Conservation (phyloP, 2,797 vertebrate species). For the Bryconaethiops microstoma region DNA sequence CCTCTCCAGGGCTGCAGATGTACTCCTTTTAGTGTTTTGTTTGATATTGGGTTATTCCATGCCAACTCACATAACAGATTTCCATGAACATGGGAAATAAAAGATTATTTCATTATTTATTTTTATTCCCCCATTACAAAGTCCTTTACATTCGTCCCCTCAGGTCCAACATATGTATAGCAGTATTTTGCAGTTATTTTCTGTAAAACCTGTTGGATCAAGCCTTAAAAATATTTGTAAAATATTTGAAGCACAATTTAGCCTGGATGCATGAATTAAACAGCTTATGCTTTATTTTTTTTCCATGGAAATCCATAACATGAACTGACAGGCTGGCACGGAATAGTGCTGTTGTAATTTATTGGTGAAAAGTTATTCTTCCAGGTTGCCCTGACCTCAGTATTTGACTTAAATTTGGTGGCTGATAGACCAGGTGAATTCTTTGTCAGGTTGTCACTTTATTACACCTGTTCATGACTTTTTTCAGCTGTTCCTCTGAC, state of each 20-base stretch:
- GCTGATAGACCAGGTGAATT: neutral
- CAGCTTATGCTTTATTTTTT: neutral
- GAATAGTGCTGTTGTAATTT: neutral
- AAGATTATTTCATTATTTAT: no score
- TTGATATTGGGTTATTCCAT: no score
- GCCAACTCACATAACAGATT: no score
- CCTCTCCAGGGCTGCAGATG: neutral
- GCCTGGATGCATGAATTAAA: no score
- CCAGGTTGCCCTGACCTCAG: neutral
- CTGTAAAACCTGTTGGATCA: no score
- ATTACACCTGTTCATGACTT: neutral
- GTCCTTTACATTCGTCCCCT: no score
- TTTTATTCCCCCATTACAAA: no score
- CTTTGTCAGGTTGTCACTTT: neutral
- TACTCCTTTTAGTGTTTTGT: neutral
- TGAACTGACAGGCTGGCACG: no score
- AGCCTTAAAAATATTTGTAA: no score
- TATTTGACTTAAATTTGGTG: neutral
- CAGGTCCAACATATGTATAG: no score
- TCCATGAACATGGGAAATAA: no score
- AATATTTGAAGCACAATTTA: neutral
- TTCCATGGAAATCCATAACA: neutral
- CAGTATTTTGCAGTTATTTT: no score
- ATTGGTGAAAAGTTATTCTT: neutral
- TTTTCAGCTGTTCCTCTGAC: neutral